Evolutionary conservation across 2,113 vertebrate species (phyloP), one percentile per base, ranked within the genome.

Genomic region (Brienomyrus brachyistius): DNA sequence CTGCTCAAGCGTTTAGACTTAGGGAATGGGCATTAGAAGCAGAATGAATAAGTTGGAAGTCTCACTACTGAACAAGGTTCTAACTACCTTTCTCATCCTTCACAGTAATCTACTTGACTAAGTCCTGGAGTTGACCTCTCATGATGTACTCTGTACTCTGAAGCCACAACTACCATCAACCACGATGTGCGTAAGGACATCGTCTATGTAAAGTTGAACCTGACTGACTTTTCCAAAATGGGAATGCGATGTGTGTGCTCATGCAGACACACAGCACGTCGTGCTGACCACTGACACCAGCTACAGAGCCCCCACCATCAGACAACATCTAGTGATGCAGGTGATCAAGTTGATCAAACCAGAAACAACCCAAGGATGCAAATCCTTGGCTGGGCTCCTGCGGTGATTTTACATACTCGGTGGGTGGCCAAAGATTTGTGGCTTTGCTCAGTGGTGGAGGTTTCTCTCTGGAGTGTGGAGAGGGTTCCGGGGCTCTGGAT

Each of bases 1-100:
- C 85, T 45, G 80, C 86, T 91, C 15, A 8, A 82, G 51, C 31
- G 23, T 59, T 51, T 59, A 84, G 59, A 90, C 51, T 84, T 86
- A 89, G 66, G 62, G 23, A n/a, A 27, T 89, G 70, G 88, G 59
- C 59, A n/a, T 7, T 86, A 54, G 31, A 17, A 27, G 43, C 6
- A 31, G 13, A 86, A 59, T 31, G 27, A 62, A 52, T 23, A 74
- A 70, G 10, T 62, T 48, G 80, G 52, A 21, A 35, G 10, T 80
- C 2, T 62, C 10, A 52, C 7, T 27, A 62, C 40, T 59, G 80
- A 89, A 31, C 31, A 45, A 40, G 3, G 2, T 70, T 70, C 21
- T 50, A 10, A 52, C 45, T 80, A 23, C 43, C 21, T 88, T 17
- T 88, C 35, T 48, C n/a, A 74, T 31, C 23, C 23, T 27, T 35